Conservation (phyloP, 53 echinoderm and acorn worm genomes). For the Arbacia lixula region DNA sequence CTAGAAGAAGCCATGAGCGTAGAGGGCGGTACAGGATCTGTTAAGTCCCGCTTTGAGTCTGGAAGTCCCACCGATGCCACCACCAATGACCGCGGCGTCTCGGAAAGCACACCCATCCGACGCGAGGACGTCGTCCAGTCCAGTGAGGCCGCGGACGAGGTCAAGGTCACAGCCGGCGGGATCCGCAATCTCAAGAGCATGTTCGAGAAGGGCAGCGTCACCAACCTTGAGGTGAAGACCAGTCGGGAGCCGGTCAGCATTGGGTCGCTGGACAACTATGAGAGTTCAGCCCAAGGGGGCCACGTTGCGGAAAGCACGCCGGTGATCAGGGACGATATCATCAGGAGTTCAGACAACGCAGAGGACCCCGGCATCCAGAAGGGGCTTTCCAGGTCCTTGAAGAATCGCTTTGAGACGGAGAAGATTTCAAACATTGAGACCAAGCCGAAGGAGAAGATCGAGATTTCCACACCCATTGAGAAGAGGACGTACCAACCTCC, state of each 20-base stretch:
- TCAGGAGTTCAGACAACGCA: conserved; percentile 60
- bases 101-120: conserved; percentile 78
- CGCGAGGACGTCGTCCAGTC: conserved; percentile 86
- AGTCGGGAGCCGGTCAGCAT: conserved; percentile 68
- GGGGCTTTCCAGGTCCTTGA: conserved; percentile 67
- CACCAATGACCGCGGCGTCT: conserved; percentile 22
- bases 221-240: conserved; percentile 69
- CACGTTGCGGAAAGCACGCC: conserved; percentile 88
- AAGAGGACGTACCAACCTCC: conserved; percentile 36
- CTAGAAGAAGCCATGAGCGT: conserved; percentile 61
- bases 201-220: conserved; percentile 89
- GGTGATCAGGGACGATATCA: conserved; percentile 75
- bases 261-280: conserved; percentile 63
- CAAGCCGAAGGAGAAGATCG: conserved; percentile 72
- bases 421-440: conserved; percentile 74
- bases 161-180: conserved; percentile 66
- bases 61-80: conserved; percentile 49
- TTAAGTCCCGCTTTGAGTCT: conserved; percentile 76
- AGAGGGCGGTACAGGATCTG: conserved; percentile 61
- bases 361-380: conserved; percentile 72
- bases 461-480: conserved; percentile 38
- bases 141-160: conserved; percentile 67
- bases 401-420: conserved; percentile 72
- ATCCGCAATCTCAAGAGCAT: conserved; percentile 83
- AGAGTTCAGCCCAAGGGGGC: conserved; percentile 6